Evolutionary conservation across 2,797 vertebrate genomes (phyloP).

Genomic region (Momotus momota): DNA sequence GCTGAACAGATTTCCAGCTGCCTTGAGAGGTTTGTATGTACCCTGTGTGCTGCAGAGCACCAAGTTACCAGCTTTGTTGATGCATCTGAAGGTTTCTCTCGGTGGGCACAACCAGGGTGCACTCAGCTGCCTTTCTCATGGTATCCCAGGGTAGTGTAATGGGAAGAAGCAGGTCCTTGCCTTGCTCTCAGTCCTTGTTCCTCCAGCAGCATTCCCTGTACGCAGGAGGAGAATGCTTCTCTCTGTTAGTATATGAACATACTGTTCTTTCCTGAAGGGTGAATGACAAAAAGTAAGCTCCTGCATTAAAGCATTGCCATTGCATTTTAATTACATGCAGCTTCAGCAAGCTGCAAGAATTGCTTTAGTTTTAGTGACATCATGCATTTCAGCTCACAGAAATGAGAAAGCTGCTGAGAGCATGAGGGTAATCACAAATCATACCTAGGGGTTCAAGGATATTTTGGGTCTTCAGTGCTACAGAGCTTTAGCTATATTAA

Average conservation of each 20-base stretch:
- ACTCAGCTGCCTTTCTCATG: not conserved
- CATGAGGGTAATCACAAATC: not conserved
- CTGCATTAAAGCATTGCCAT: not conserved
- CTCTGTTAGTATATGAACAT: not conserved
- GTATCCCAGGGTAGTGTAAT: not conserved
- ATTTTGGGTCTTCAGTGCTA: not conserved
- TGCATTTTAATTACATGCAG: not conserved
- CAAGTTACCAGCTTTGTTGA: not conserved
- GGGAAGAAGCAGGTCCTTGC: not conserved
- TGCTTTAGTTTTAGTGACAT: not conserved
- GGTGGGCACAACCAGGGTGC: accelerated
- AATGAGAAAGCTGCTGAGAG: not conserved
- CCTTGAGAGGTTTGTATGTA: not conserved
- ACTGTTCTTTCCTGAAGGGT: not conserved
- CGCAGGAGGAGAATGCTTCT: not conserved
- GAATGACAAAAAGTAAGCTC: not conserved
- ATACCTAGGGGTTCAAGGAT: not conserved
- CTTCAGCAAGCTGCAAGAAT: not conserved
- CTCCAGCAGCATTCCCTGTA: not conserved
- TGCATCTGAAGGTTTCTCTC: not conserved
- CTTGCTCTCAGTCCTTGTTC: not conserved
- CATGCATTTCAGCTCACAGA: accelerated
- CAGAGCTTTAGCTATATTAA: not conserved
- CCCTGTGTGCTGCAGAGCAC: not conserved
- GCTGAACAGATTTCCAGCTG: not conserved